A percentile compares a stretch with the other conserved stretches of the same genome.
Conservation (phyloP, 2,888 invertebrate genomes). For the Rhodophaea formosa region DNA sequence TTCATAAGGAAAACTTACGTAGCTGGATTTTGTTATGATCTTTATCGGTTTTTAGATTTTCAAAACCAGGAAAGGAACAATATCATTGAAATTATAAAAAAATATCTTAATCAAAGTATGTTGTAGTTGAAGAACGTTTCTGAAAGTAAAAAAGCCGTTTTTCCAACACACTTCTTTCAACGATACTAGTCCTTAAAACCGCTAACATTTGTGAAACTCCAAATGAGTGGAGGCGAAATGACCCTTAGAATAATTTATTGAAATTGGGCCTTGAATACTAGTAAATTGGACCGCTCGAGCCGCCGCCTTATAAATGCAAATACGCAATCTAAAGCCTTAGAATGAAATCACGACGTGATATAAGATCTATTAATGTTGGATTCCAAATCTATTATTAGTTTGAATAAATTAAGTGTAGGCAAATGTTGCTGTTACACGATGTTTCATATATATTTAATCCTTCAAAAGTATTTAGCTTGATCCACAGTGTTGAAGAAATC, state of each 20-base stretch:
- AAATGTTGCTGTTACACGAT: not conserved
- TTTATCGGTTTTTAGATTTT: too few relatives aligned
- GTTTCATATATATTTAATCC: not conserved
- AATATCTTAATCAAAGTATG: too few relatives aligned
- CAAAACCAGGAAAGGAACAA: too few relatives aligned
- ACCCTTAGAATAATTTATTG: constrained; percentile 38
- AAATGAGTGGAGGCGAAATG: constrained; percentile 19
- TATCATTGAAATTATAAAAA: too few relatives aligned
- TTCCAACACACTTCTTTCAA: too few relatives aligned
- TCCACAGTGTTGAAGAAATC: too few relatives aligned
- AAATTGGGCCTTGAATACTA: constrained; percentile 34
- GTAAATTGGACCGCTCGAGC: constrained; percentile 27
- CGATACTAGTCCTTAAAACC: not conserved
- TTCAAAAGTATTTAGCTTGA: not conserved
- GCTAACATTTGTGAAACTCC: constrained; percentile 10
- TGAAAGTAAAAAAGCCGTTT: too few relatives aligned
- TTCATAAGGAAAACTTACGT: too few relatives aligned
- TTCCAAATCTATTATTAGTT: constrained; percentile 8
- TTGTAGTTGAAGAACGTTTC: too few relatives aligned
- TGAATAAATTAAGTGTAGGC: not conserved
- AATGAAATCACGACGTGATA: constrained; percentile 32
- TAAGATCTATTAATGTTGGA: constrained; percentile 29
- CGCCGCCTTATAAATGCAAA: constrained; percentile 39
- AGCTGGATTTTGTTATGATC: too few relatives aligned
- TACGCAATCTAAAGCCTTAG: constrained; percentile 30